Percentiles rank a stretch among this genome's conserved stretches.
phyloP scores from a whole-genome alignment of 2,113 vertebrate species.

The Peromyscus leucopus region DNA sequence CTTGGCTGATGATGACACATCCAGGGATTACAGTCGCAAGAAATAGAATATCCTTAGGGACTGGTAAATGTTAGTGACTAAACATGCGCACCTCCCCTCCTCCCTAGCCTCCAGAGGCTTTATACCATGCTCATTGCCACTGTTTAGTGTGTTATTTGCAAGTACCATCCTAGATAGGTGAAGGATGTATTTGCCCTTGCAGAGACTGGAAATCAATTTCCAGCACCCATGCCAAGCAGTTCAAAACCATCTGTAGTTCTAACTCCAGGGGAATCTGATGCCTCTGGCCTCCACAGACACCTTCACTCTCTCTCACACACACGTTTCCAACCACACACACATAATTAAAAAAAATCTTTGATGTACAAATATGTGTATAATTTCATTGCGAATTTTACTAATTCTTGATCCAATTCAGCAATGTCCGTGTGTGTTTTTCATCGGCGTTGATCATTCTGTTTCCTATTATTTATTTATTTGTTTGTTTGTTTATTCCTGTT shows the following conservation, averaged over 20 bases:
- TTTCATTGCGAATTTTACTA: neutral
- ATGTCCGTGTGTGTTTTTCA: neutral
- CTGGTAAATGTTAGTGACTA: constrained; percentile 6
- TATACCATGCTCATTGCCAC: neutral
- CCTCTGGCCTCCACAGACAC: neutral
- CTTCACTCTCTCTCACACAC: neutral
- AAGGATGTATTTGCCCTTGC: neutral
- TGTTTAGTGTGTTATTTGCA: constrained; percentile 54
- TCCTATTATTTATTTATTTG: neutral
- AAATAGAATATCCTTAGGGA: constrained; percentile 26
- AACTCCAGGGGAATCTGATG: neutral
- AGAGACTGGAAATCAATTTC: neutral
- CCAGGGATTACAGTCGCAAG: constrained; percentile 25
- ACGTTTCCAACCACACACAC: neutral
- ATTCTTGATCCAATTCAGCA: neutral
- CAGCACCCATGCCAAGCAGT: neutral
- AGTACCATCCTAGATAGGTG: neutral
- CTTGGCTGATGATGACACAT: neutral
- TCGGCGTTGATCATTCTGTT: neutral
- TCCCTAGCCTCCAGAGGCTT: neutral
- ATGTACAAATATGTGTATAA: neutral
- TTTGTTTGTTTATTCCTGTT: neutral
- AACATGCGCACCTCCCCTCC: neutral
- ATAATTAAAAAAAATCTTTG: neutral
- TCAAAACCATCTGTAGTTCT: neutral